Evolutionary conservation across 2,797 vertebrate species (phyloP).

Genomic region (Anomalospiza imberbis): DNA sequence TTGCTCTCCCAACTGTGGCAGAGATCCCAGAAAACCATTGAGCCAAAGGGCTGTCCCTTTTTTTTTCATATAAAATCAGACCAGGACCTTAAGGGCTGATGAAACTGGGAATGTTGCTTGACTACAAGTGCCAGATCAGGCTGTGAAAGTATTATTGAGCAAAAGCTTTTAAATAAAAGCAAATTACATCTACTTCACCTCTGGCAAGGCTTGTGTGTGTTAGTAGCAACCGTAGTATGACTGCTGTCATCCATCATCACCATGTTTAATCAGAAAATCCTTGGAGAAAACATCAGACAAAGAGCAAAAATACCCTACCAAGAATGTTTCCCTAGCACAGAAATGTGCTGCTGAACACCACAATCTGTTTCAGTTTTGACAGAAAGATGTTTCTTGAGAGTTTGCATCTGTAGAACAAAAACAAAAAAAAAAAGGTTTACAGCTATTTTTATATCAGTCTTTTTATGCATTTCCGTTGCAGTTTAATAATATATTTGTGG

Average conservation of each 20-base stretch:
- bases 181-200: not conserved
- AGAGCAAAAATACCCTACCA: constrained; percentile 32
- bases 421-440: not conserved
- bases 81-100: not conserved
- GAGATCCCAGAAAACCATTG: not conserved
- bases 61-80: not conserved
- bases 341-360: constrained; percentile 44
- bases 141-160: not conserved
- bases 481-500: constrained; percentile 34
- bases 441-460: constrained; percentile 52
- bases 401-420: constrained; percentile 60
- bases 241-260: not conserved
- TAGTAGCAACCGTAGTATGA: not conserved
- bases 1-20: not conserved
- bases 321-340: constrained; percentile 51
- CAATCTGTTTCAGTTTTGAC: constrained; percentile 67
- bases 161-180: not conserved
- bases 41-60: not conserved
- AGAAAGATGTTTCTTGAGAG: constrained; percentile 60
- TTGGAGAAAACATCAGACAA: not conserved
- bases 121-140: not conserved
- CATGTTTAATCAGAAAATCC: constrained; percentile 24
- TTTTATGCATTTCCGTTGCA: constrained; percentile 36
- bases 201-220: not conserved
- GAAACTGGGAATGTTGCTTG: not conserved